phyloP scores from a whole-genome alignment of 2,113 vertebrate species.

The Chrysemys picta region DNA sequence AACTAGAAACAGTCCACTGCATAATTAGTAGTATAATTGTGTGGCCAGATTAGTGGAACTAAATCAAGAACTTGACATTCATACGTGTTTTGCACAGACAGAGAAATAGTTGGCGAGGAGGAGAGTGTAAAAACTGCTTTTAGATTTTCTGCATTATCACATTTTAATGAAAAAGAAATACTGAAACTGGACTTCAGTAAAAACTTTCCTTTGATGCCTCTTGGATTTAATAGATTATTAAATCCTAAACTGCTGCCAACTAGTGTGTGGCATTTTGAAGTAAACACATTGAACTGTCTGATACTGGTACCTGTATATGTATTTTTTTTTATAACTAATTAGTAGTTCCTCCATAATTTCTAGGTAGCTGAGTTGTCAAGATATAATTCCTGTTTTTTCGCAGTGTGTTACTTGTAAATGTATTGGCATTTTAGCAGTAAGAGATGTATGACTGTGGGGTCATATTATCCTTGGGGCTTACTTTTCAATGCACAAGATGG shows the following conservation, averaged over 20 bases:
- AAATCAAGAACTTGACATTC: neutral
- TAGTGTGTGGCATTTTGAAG: neutral
- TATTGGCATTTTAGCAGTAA: neutral
- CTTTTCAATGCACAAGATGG: neutral
- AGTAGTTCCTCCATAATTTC: neutral
- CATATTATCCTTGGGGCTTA: neutral
- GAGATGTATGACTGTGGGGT: neutral
- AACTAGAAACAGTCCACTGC: neutral
- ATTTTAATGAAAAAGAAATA: neutral
- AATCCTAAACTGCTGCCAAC: neutral
- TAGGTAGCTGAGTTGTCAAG: rapidly evolving
- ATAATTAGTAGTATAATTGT: neutral
- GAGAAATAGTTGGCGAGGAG: neutral
- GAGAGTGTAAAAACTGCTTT: neutral
- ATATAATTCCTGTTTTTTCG: neutral
- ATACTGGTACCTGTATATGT: neutral
- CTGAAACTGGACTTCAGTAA: neutral
- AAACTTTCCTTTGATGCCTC: neutral
- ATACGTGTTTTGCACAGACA: neutral
- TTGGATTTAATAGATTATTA: neutral
- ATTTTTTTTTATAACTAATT: neutral
- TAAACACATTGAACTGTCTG: neutral
- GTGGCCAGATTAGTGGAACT: neutral
- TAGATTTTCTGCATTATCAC: neutral
- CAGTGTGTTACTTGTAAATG: neutral